These are phyloP conservation scores for Promerops cafer DNA, from an alignment of 2,113 vertebrate genomes.

Conservation along the genomic window DNA sequence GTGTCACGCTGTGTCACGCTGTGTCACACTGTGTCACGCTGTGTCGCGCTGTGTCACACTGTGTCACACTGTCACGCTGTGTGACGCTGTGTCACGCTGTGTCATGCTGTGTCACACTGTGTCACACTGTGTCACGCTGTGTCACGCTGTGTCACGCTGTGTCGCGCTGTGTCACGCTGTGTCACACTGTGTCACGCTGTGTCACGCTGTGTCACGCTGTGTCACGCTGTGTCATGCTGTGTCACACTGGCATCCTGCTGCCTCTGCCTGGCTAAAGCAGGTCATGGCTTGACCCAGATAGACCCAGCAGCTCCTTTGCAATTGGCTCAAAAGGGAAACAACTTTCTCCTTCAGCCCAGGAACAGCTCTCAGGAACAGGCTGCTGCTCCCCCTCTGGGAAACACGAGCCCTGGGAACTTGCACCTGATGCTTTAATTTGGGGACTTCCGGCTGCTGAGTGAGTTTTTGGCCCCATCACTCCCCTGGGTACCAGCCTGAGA, in stretches of 20 bases:
- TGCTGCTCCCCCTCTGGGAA: rapidly evolving
- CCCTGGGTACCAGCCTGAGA: not conserved
- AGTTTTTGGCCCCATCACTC: not conserved
- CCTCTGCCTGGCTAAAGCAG: not conserved
- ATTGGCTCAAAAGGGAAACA: constrained; percentile 40
- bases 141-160: too few relatives aligned
- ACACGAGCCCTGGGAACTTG: not conserved
- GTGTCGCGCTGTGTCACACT: too few relatives aligned
- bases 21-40: too few relatives aligned
- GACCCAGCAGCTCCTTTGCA: not conserved
- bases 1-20: too few relatives aligned
- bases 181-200: too few relatives aligned
- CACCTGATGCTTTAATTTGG: not conserved
- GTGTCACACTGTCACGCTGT: too few relatives aligned
- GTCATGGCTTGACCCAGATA: constrained; percentile 28
- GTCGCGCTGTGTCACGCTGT: too few relatives aligned
- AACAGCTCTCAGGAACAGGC: not conserved
- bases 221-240: not conserved
- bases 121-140: too few relatives aligned
- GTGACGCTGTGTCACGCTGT: too few relatives aligned
- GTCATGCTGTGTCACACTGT: too few relatives aligned
- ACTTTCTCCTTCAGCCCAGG: constrained; percentile 9
- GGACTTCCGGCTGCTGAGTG: not conserved
- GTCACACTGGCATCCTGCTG: not conserved
- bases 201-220: not conserved